A percentile compares a stretch with the other conserved stretches of the same genome.
Evolutionary conservation across 2,888 invertebrate species (phyloP).

Genomic region (Gortyna flavago): DNA sequence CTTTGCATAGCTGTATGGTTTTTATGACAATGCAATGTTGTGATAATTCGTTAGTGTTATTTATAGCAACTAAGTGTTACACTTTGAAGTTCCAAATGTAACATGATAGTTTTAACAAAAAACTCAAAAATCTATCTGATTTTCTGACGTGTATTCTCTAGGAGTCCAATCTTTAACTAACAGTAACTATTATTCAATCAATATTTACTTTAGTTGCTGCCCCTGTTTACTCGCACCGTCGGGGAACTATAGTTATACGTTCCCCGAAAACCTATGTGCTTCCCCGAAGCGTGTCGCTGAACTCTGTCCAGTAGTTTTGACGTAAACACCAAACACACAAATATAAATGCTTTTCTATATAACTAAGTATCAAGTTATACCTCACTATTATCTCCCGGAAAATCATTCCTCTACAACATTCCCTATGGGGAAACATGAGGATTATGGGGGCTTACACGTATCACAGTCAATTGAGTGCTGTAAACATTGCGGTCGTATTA

Average conservation of each 20-base stretch:
- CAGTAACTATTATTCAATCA: not conserved
- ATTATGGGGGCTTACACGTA: conserved; percentile 51
- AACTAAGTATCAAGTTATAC: not conserved
- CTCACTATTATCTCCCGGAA: conserved; percentile 11
- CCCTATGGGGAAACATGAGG: conserved; percentile 26
- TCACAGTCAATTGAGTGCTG: conserved; percentile 42
- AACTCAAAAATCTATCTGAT: not conserved
- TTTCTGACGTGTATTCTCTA: not conserved
- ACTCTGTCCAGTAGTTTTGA: too few relatives aligned
- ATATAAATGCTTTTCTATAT: not conserved
- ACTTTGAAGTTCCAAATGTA: not conserved
- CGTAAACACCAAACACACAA: not conserved
- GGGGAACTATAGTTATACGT: not conserved
- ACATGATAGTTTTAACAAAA: not conserved
- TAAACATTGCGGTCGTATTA: conserved; percentile 17
- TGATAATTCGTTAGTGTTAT: too few relatives aligned
- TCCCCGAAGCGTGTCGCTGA: not conserved
- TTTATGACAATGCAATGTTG: too few relatives aligned
- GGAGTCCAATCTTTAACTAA: not conserved
- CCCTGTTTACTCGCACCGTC: not conserved
- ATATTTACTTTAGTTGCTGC: not conserved
- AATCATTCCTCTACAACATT: conserved; percentile 8
- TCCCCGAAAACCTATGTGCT: not conserved
- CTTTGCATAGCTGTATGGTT: too few relatives aligned
- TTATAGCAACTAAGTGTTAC: too few relatives aligned